These are phyloP conservation scores for Notoglanidium macrostoma DNA, from an alignment of 2,797 vertebrate genomes.

Conservation along the genomic window DNA sequence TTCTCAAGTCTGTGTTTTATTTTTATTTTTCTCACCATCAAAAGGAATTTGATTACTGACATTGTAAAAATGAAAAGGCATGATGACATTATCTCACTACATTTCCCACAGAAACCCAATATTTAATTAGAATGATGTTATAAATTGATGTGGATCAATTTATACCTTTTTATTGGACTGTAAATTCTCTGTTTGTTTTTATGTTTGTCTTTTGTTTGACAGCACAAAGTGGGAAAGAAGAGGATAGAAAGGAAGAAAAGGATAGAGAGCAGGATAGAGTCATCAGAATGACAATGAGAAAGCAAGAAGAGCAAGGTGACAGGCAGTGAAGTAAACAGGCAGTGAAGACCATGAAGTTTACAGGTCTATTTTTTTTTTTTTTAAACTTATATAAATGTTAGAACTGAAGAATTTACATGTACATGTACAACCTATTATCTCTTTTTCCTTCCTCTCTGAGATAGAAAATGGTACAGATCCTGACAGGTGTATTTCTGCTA, in stretches of 20 bases:
- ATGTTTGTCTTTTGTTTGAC: too few species aligned
- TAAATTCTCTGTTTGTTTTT: too few species aligned
- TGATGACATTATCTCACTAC: constrained; percentile 50
- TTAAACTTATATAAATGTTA: neutral
- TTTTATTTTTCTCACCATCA: constrained; percentile 49
- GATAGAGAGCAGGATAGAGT: too few species aligned
- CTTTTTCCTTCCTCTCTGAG: neutral
- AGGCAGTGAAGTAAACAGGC: too few species aligned
- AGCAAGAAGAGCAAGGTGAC: too few species aligned
- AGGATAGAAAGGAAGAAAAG: too few species aligned
- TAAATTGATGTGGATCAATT: neutral
- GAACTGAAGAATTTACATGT: neutral
- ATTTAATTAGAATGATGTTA: constrained; percentile 60
- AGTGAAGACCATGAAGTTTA: too few species aligned
- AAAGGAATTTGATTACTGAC: constrained; percentile 57
- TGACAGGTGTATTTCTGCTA: neutral
- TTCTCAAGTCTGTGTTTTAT: constrained; percentile 52
- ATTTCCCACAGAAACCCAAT: neutral
- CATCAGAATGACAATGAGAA: too few species aligned
- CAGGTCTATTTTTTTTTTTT: too few species aligned
- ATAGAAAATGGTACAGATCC: neutral
- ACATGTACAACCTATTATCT: neutral
- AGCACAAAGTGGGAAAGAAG: too few species aligned
- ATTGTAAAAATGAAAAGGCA: constrained; percentile 66
- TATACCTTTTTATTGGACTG: too few species aligned